Base-by-base conservation (phyloP, 1,140 invertebrate genomes). In the Drosophila tsacasi region DNA sequence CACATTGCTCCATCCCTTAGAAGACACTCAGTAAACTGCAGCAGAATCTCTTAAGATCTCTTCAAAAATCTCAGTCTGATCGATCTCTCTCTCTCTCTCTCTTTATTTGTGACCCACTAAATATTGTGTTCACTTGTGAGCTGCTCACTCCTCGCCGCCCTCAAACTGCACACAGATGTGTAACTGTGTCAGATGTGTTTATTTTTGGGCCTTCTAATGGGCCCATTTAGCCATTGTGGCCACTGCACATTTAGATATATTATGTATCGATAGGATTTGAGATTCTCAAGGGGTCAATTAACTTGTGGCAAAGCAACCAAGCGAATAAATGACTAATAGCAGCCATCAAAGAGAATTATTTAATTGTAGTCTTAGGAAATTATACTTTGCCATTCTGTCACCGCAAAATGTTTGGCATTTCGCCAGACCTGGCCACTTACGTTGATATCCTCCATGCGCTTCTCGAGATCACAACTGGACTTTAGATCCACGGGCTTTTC, bases 251-350 rank as follows among this genome's bases (percentile, higher is more conserved):
- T 17, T 17, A 19, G n/a, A 54, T 35, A 15, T 21, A 15, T 8
- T 8, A 54, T 0, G 23, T 37, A 37, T 23, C 19, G 35, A 25
- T 39, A 25, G 35, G 46, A 46, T 52, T 55, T 57, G 69, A 65
- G 76, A 90, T 91, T 85, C 82, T 77, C 86, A 63, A 85, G 86
- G 90, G 85, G 85, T 76, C 85, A 91, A 90, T 91, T 90, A 90
- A 90, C 86, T 90, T 85, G 79, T 57, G 61, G 57, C 46, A 64
- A 37, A 46, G n/a, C 42, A 54, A 44, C 49, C n/a, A 37, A 27
- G 5, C 35, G 25, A 67, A 12, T 30, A 15, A 32, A 79, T 76
- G 75, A 89, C 65, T 87, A 81, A 83, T 83, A 47, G 60, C 55
- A 19, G 19, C 60, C 32, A 61, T 83, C 68, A 81, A 76, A 63